Conservation (phyloP, 2,797 vertebrate species). For the Glossophaga mutica region DNA sequence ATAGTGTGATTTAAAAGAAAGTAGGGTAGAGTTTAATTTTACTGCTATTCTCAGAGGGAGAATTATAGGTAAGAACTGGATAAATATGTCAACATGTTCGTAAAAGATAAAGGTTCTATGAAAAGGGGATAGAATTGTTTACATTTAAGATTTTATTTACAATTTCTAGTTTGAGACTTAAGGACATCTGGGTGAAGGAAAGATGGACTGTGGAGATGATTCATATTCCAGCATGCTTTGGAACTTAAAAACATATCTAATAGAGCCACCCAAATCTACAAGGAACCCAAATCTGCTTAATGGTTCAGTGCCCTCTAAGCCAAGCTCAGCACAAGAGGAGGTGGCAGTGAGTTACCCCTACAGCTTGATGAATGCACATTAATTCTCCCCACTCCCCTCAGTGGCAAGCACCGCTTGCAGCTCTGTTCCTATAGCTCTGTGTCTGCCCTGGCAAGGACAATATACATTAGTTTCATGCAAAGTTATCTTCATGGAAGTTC, state of each 20-base stretch:
- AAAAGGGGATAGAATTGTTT: conserved; percentile 15
- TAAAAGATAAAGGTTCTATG: background rate
- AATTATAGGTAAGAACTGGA: background rate
- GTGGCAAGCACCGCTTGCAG: background rate
- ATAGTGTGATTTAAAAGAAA: conserved; percentile 35
- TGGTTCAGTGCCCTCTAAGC: background rate
- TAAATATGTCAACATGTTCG: background rate
- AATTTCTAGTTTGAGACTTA: background rate
- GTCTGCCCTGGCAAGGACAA: background rate
- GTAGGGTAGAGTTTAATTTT: conserved; percentile 18
- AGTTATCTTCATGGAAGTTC: conserved; percentile 1
- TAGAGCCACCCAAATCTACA: background rate
- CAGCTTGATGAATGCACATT: background rate
- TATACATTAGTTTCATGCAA: background rate
- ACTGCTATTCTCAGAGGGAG: background rate
- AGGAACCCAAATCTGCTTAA: background rate
- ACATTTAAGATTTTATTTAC: conserved; percentile 20
- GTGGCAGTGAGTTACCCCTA: background rate
- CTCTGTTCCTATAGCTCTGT: background rate
- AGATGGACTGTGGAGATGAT: background rate
- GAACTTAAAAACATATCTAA: background rate
- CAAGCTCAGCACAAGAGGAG: background rate
- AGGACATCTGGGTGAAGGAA: background rate
- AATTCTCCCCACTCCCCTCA: background rate
- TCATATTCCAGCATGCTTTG: background rate